These are phyloP conservation scores for Carassius auratus DNA, from an alignment of 2,113 vertebrate genomes.

Conservation along the genomic window DNA sequence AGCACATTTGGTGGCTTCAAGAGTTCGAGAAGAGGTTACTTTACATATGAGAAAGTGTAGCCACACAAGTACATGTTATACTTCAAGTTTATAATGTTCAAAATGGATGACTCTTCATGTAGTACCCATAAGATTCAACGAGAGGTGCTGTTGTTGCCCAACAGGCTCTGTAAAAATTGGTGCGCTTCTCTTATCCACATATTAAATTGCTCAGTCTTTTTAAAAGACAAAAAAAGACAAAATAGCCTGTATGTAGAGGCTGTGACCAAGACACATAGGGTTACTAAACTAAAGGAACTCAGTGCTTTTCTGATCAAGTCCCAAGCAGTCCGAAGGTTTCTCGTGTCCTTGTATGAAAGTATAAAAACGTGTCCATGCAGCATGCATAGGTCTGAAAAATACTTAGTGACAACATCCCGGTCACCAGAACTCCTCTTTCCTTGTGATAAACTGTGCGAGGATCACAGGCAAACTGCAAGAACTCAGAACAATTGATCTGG, in stretches of 20 bases:
- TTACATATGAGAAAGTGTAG: neutral
- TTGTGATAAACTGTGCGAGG: slow-evolving; percentile 8
- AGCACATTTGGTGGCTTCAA: neutral
- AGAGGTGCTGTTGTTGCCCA: slow-evolving; percentile 43
- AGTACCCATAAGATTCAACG: slow-evolving; percentile 18
- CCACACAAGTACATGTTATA: neutral
- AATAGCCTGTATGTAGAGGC: slow-evolving; percentile 15
- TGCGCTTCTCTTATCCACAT: slow-evolving; percentile 39
- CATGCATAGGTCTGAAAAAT: slow-evolving; percentile 76
- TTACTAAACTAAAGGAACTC: slow-evolving; percentile 33
- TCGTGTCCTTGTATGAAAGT: slow-evolving; percentile 67
- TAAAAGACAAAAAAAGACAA: slow-evolving; percentile 52
- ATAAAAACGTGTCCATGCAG: slow-evolving; percentile 71
- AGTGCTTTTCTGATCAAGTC: slow-evolving; percentile 53
- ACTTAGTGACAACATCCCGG: neutral
- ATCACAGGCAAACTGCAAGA: slow-evolving; percentile 24
- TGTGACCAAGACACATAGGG: slow-evolving; percentile 20
- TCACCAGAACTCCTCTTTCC: slow-evolving; percentile 8
- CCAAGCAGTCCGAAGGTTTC: slow-evolving; percentile 63
- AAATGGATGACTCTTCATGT: slow-evolving; percentile 35
- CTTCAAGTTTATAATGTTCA: slow-evolving; percentile 16
- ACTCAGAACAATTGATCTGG: slow-evolving; percentile 16
- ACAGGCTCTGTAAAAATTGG: slow-evolving; percentile 39
- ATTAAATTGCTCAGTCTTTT: slow-evolving; percentile 47
- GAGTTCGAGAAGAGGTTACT: neutral